Evolutionary conservation across 2,888 invertebrate genomes (phyloP), one percentile per base, ranked within the genome.

Genomic region (Drosophila mulleri): DNA sequence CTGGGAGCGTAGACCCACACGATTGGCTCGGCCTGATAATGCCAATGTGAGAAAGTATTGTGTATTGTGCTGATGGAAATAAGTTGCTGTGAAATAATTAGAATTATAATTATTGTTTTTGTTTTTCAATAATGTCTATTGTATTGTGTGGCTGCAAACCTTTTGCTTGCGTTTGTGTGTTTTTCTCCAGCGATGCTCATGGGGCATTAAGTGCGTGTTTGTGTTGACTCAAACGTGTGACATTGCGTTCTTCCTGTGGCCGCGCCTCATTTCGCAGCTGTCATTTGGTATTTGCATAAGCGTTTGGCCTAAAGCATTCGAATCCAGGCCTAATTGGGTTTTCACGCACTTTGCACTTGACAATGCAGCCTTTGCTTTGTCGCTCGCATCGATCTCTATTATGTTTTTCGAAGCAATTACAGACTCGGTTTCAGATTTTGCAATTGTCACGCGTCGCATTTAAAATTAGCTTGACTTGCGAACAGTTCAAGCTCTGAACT

Each of bases 181-280:
- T 78, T 82, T 72, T 66, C 74, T 67, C 60, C 52, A 70, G 67
- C 37, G 70, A 64, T 62, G 80, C 75, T 80, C 80, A 78, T 72
- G 78, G 60, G 62, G 66, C 68, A 70, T 71, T 70, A 73, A 62
- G 50, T 69, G 65, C 71, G 61, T 72, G 61, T 58, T 78, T 78
- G 73, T 68, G 76, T 68, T 68, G 67, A 68, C 67, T 76, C 65
- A 62, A 65, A 78, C 80, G 73, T 68, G 77, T 78, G 89, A 59
- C 89, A 90, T 90, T 89, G 90, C 41, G 72, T 68, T 75, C 82
- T 90, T 90, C 90, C 89, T 90, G 89, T 77, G 79, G 69, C 79
- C 65, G 48, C 42, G 71, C 37, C 57, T 68, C 67, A 73, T 66
- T 42, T 61, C 45, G 58, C 57, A 29, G 32, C 14, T 42, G 56